Percentiles rank a stretch among this genome's conserved stretches.
phyloP scores from a whole-genome alignment of 2,113 vertebrate genomes.

The Nannobrachium achirus region DNA sequence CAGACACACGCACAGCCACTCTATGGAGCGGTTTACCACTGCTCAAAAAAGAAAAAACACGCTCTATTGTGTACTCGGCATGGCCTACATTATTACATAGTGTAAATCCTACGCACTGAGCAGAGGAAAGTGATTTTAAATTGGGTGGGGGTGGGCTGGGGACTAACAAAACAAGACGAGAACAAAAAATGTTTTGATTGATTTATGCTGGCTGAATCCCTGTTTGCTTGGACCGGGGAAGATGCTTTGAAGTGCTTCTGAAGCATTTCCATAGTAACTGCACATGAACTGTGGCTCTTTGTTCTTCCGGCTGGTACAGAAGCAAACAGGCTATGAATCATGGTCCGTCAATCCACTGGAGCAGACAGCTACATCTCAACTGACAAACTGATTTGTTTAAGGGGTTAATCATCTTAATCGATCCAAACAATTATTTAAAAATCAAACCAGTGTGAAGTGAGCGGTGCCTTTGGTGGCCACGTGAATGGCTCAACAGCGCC shows the following conservation, averaged over 20 bases:
- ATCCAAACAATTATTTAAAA: no score
- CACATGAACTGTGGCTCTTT: slow-evolving; percentile 41
- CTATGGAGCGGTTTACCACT: no score
- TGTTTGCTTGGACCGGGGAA: slow-evolving; percentile 8
- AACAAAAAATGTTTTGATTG: slow-evolving; percentile 8
- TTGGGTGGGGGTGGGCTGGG: no score
- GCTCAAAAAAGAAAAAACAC: no score
- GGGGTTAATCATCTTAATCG: no score
- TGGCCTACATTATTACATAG: no score
- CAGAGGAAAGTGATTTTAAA: not conserved
- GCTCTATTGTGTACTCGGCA: no score
- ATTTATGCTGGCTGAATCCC: slow-evolving; percentile 26
- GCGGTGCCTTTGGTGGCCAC: no score
- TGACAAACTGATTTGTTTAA: not conserved
- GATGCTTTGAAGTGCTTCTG: slow-evolving; percentile 38
- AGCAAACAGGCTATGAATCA: slow-evolving; percentile 19
- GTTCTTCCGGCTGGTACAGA: slow-evolving; percentile 25
- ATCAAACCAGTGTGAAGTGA: no score
- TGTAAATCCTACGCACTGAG: no score
- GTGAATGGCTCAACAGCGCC: no score
- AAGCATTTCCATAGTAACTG: slow-evolving; percentile 51
- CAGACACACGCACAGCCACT: no score
- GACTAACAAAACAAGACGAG: not conserved
- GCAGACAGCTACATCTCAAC: slow-evolving; percentile 21
- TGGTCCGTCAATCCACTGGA: slow-evolving; percentile 8